These are phyloP conservation scores for Ochlodes sylvanus DNA, from an alignment of 2,888 invertebrate genomes.

Conservation along the genomic window DNA sequence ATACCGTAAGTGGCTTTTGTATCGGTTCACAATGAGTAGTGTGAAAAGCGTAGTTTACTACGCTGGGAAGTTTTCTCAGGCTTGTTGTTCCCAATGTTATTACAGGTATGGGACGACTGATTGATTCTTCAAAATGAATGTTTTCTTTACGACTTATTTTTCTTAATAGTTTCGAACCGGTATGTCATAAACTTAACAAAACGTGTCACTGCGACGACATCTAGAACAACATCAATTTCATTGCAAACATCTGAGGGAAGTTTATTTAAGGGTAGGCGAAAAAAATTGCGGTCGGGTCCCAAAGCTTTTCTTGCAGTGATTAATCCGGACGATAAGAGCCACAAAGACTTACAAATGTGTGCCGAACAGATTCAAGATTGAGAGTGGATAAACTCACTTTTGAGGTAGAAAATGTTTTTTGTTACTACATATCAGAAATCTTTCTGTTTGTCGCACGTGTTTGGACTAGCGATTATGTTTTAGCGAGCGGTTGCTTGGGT, in stretches of 20 bases:
- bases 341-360: slow-evolving; percentile 78
- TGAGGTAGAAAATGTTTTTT: slow-evolving; percentile 70
- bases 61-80: no score
- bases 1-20: no score
- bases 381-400: slow-evolving; percentile 79
- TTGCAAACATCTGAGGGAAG: slow-evolving; percentile 47
- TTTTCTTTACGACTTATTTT: slow-evolving; percentile 20
- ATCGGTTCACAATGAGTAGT: no score
- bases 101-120: not conserved
- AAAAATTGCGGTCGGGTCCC: slow-evolving; percentile 66
- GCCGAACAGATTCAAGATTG: slow-evolving; percentile 80
- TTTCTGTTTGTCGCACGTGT: slow-evolving; percentile 71
- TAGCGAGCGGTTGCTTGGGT: slow-evolving; percentile 57
- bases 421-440: slow-evolving; percentile 61
- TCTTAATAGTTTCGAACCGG: not conserved
- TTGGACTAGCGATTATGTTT: slow-evolving; percentile 71
- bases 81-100: not conserved
- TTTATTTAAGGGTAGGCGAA: slow-evolving; percentile 60
- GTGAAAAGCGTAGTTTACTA: no score
- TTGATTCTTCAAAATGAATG: slow-evolving; percentile 9
- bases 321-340: slow-evolving; percentile 70
- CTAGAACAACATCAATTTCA: slow-evolving; percentile 36
- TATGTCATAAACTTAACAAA: slow-evolving; percentile 24
- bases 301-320: slow-evolving; percentile 70
- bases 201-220: slow-evolving; percentile 34